Evolutionary conservation across 2,113 vertebrate species (phyloP), one percentile per base, ranked within the genome.

Genomic region (Capreolus pygargus): DNA sequence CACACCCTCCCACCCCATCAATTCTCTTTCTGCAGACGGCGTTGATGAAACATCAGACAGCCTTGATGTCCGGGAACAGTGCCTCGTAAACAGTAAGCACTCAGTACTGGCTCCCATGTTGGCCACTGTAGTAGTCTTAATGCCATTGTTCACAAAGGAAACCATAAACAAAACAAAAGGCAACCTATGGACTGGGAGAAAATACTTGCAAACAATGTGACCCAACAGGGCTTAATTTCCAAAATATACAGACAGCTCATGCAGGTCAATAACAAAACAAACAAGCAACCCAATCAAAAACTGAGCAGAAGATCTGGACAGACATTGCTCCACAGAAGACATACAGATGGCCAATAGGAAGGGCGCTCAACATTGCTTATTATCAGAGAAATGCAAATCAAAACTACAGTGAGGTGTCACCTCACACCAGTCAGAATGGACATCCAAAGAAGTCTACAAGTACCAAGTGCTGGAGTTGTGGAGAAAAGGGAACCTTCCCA

Each of bases 11-110:
- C 2, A 0, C 67, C 67, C n/a, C 67, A 74, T 11, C 12, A 21
- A 52, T 30, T n/a, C 60, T 55, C 84, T 36, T 28, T 50, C 64
- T 89, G 84, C 30, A 8, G 78, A 67, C n/a, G 8, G 55, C 5
- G 1, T 15, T 0, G 1, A 3, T 3, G 36, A 47, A 85, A 33
- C 6, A 16, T 5, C 50, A 8, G 74, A n/a, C 39, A 43, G 45
- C 45, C 33, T 97, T 6, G 50, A 8, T 2, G 30, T 2, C 3
- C 2, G 2, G 36, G 27, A 19, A 43, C 1, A 3, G 28, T 3
- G 45, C 52, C 23, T 7, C 19, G 70, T 33, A 33, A 2, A 1
- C 0, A 7, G 19, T 8, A 2, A 70, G 23, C 0, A 0, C 84
- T 50, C 50, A 64, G 43, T 3, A 5, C 39, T 7, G 52, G 50